Evolutionary conservation across 2,888 invertebrate genomes (phyloP).

Genomic region (Lordiphosa fenestrarum): DNA sequence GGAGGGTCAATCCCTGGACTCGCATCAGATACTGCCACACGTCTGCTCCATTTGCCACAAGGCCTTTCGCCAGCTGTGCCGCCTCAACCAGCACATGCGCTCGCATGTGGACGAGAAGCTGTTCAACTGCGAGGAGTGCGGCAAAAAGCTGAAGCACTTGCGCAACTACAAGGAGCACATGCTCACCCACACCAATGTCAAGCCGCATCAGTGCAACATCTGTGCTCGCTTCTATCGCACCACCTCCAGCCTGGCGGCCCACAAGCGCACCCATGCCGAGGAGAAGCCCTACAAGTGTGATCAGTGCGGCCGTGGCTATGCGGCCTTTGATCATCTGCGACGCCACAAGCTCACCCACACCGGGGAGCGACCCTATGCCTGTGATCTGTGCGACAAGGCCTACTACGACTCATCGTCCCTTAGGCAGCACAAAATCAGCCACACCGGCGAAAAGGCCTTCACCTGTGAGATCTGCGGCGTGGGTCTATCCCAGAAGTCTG

Average conservation of each 20-base stretch:
- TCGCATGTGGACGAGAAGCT: conserved; percentile 78
- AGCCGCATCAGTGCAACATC: conserved; percentile 55
- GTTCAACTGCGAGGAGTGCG: conserved; percentile 77
- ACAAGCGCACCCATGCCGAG: conserved; percentile 61
- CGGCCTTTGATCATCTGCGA: conserved; percentile 54
- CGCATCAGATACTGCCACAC: conserved; percentile 33
- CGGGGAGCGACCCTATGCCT: conserved; percentile 57
- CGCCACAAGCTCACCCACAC: conserved; percentile 62
- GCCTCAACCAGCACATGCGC: conserved; percentile 77
- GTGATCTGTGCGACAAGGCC: conserved; percentile 76
- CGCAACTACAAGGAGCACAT: conserved; percentile 80
- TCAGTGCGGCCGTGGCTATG: conserved; percentile 53
- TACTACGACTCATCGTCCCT: conserved; percentile 79
- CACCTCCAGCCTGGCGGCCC: conserved; percentile 60
- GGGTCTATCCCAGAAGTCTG: conserved; percentile 79
- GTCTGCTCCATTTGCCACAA: conserved; percentile 49
- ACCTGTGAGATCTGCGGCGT: conserved; percentile 79
- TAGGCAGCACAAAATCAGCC: conserved; percentile 77
- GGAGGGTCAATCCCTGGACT: background rate
- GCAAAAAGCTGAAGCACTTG: conserved; percentile 78
- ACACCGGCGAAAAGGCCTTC: conserved; percentile 79
- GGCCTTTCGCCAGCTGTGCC: conserved; percentile 56
- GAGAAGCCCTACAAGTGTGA: conserved; percentile 78
- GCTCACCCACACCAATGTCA: conserved; percentile 74
- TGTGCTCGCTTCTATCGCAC: conserved; percentile 57